Evolutionary conservation across 2,888 invertebrate species (phyloP).

Genomic region (Himalopsyche japonica): DNA sequence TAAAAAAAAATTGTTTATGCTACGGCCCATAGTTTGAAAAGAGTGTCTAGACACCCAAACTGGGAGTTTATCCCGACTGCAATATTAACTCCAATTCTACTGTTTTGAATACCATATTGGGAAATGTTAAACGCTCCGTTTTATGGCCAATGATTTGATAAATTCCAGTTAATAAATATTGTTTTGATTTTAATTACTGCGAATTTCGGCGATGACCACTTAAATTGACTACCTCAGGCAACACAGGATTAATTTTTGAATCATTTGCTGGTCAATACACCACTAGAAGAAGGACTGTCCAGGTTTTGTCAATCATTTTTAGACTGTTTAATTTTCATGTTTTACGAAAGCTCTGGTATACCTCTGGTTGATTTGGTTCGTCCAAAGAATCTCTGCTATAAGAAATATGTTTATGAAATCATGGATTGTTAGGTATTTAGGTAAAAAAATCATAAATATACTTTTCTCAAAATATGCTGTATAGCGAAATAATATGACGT

Average conservation of each 20-base stretch:
- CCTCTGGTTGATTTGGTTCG: too few species aligned
- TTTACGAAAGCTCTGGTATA: too few species aligned
- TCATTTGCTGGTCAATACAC: too few species aligned
- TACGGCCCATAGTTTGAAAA: background rate
- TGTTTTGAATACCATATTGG: constrained; percentile 10
- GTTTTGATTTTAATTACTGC: background rate
- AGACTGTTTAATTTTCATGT: too few species aligned
- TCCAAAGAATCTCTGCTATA: too few species aligned
- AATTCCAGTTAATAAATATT: background rate
- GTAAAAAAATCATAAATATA: too few species aligned
- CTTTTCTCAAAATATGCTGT: too few species aligned
- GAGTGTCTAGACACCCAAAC: background rate
- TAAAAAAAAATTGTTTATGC: background rate
- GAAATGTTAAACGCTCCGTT: constrained; percentile 13
- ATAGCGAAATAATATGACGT: too few species aligned
- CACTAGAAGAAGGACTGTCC: too few species aligned
- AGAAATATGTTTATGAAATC: too few species aligned
- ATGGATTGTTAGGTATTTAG: too few species aligned
- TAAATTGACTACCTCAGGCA: background rate
- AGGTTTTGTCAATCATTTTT: too few species aligned
- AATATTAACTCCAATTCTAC: background rate
- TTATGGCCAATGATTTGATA: background rate
- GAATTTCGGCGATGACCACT: background rate
- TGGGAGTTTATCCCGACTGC: background rate
- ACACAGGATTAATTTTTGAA: background rate